Evolutionary conservation across 2,113 vertebrate genomes (phyloP), one percentile per base, ranked within the genome.

Genomic region (Polyodon spathula): DNA sequence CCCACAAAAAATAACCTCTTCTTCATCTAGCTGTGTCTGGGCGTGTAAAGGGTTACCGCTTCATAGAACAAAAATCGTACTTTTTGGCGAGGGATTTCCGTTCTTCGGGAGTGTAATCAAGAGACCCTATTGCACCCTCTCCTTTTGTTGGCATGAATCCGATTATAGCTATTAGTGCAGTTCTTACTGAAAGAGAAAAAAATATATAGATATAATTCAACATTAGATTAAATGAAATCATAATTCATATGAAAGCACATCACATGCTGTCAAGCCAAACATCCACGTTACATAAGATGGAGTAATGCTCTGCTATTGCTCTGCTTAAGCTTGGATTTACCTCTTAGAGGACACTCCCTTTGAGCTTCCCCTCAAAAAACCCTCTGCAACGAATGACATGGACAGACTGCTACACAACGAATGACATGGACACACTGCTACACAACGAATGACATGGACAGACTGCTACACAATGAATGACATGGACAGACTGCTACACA

Each of bases 61-160:
- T 27, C 27, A 27, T 27, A 27, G 27, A 27, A 27, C 27, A 3
- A 27, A 57, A 63, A 69, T 72, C 93, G 86, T 92, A 99, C 96
- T 94, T 97, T 86, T 95, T 98, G 73, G 95, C 96, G 52, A 98
- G 92, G 8, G 92, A 78, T 85, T 80, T 89, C 76, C 95, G 91
- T 76, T 99, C 96, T 61, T 97, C 95, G 12, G 94, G 93, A 38
- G 94, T 97, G 46, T 99, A 99, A 84, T 99, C 95, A 4, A 99
- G 86, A 76, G 95, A 98, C 78, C 95, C 96, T 73, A 99, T 98
- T 54, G 96, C 96, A 61, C 96, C 96, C 71, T 99, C 95, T 73
- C 96, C 96, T 87, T 95, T 98, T 40, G 94, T 98, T 66, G 96
- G 94, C 96, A 99, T 99, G 84, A 99, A 99, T 75, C 95, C 94